phyloP scores from a whole-genome alignment of 2,888 invertebrate genomes.

The Hydrotaea diabolus region DNA sequence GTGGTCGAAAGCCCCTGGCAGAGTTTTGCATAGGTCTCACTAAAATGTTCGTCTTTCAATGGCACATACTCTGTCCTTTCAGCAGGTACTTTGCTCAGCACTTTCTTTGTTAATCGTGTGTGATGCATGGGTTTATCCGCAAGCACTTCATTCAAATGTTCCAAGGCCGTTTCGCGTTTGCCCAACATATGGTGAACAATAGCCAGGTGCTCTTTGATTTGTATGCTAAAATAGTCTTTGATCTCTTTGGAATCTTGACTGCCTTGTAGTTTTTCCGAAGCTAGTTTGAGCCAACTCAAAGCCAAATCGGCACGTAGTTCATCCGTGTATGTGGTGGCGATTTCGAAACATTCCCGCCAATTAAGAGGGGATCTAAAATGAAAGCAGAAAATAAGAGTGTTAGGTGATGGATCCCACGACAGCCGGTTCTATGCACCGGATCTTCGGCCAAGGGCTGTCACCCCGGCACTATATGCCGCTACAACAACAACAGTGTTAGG shows the following conservation, averaged over 20 bases:
- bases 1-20: slow-evolving; percentile 70
- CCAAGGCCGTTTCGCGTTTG: slow-evolving; percentile 53
- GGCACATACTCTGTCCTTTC: background rate
- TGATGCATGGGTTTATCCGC: slow-evolving; percentile 53
- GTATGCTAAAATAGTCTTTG: slow-evolving; percentile 22
- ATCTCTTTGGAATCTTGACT: slow-evolving; percentile 1
- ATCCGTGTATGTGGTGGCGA: slow-evolving; percentile 72
- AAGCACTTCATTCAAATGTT: slow-evolving; percentile 64
- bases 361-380: slow-evolving; percentile 52
- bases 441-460: too few species aligned
- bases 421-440: too few species aligned
- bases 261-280: slow-evolving; percentile 43
- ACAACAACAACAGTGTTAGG: too few species aligned
- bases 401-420: too few species aligned
- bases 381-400: background rate
- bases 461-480: too few species aligned
- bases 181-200: slow-evolving; percentile 71
- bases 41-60: background rate
- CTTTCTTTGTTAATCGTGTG: slow-evolving; percentile 46
- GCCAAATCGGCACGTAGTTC: slow-evolving; percentile 56
- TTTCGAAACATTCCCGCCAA: slow-evolving; percentile 72
- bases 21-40: slow-evolving; percentile 67
- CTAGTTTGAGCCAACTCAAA: slow-evolving; percentile 69
- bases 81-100: background rate
- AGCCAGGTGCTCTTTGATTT: slow-evolving; percentile 72